Evolutionary conservation across 2,113 vertebrate genomes (phyloP).

Genomic region (Paramormyrops kingsleyae): DNA sequence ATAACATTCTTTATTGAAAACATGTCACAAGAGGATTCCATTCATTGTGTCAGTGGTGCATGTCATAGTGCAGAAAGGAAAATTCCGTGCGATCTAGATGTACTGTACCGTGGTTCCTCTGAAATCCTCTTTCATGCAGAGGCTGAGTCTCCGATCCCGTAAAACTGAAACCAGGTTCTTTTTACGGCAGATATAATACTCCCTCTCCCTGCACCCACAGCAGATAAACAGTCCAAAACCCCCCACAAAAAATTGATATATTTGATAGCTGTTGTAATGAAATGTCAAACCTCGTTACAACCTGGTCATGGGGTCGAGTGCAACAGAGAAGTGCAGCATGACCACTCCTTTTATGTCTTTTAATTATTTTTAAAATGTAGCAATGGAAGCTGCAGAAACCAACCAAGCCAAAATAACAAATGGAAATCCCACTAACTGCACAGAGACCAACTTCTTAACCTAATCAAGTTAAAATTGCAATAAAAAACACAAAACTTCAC

Average conservation of each 20-base stretch:
- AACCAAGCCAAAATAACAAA: not conserved
- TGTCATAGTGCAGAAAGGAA: not conserved
- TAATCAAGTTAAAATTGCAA: not conserved
- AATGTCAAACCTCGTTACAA: not conserved
- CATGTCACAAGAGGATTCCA: not conserved
- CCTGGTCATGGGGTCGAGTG: not conserved
- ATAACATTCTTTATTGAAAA: not conserved
- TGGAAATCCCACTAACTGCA: not conserved
- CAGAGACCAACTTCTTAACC: not conserved
- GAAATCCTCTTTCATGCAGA: not conserved
- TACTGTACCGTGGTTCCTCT: not conserved
- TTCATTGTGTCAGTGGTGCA: not conserved
- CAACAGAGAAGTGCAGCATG: not conserved
- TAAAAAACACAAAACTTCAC: not conserved
- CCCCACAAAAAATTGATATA: not conserved
- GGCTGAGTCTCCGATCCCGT: not conserved
- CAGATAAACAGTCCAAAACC: not conserved
- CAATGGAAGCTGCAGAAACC: not conserved
- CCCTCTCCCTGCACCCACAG: not conserved
- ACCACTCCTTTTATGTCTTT: not conserved
- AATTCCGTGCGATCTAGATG: not conserved
- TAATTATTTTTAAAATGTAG: not conserved
- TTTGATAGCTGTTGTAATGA: not conserved
- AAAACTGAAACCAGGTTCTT: not conserved
- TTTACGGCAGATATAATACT: not conserved